A percentile compares a stretch with the other conserved stretches of the same genome.
These are phyloP conservation scores for Triops cancriformis DNA, from an alignment of 1,140 invertebrate genomes.

Conservation along the genomic window DNA sequence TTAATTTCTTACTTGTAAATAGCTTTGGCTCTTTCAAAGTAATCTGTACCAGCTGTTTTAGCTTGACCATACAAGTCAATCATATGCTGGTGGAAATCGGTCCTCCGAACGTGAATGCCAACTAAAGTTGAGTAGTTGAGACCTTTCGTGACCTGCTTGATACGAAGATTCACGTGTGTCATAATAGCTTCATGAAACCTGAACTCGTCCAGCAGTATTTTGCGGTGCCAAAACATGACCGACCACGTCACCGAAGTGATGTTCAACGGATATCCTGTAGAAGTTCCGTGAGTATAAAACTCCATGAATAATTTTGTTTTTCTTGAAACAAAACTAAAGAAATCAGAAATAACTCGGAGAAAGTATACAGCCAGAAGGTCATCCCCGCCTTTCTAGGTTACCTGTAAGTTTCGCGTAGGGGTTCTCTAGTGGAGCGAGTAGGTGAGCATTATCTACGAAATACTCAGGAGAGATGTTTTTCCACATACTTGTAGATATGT, in stretches of 20 bases:
- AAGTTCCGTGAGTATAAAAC: no score
- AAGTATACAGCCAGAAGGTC: no score
- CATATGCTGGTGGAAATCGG: constrained; percentile 6
- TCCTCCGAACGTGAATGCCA: constrained; percentile 16
- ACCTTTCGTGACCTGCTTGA: background rate
- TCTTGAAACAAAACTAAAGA: no score
- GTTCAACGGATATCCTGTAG: constrained; percentile 20
- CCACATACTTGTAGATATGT: background rate
- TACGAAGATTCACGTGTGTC: background rate
- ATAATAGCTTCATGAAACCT: background rate
- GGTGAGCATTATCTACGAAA: background rate
- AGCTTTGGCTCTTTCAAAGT: constrained; percentile 18
- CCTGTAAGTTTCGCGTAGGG: background rate
- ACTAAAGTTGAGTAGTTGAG: background rate
- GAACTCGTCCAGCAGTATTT: background rate
- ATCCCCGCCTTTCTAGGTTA: background rate
- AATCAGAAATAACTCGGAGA: no score
- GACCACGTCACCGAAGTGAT: constrained; percentile 6
- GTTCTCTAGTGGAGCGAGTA: background rate
- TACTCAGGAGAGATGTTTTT: background rate
- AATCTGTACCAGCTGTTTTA: background rate
- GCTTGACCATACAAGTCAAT: background rate
- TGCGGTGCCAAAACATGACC: constrained; percentile 10
- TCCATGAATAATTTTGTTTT: no score
- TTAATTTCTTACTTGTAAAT: constrained; percentile 14